Conservation (phyloP, 2,797 vertebrate genomes). For the Centropyge bicolor region DNA sequence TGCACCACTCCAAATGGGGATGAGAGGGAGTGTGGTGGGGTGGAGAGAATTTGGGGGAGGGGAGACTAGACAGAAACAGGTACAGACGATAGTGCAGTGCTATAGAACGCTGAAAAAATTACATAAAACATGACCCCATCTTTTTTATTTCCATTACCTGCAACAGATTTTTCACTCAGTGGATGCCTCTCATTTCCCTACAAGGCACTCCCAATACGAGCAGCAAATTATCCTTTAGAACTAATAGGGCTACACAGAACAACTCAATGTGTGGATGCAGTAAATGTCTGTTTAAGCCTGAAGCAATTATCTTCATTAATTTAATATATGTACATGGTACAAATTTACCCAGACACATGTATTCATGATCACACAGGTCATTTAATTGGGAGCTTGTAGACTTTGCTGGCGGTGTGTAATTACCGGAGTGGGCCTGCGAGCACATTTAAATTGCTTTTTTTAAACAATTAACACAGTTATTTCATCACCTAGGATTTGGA, state of each 20-base stretch:
- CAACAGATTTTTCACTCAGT: slow-evolving; percentile 69
- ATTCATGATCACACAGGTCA: slow-evolving; percentile 64
- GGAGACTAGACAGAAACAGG: slow-evolving; percentile 41
- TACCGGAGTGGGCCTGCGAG: slow-evolving; percentile 75
- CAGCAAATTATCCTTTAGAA: slow-evolving; percentile 58
- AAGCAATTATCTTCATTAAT: slow-evolving; percentile 77
- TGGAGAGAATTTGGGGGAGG: slow-evolving; percentile 56
- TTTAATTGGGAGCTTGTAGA: slow-evolving; percentile 63
- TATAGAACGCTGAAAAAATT: slow-evolving; percentile 55
- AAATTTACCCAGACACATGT: slow-evolving; percentile 57
- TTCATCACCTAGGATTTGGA: slow-evolving; percentile 56
- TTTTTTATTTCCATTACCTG: slow-evolving; percentile 73
- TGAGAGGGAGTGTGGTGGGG: slow-evolving; percentile 61
- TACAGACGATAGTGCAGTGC: slow-evolving; percentile 45
- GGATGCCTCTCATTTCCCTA: slow-evolving; percentile 62
- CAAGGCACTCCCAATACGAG: slow-evolving; percentile 53
- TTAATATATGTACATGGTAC: slow-evolving; percentile 64
- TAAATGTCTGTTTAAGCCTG: slow-evolving; percentile 64
- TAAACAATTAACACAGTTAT: slow-evolving; percentile 77
- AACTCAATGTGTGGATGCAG: slow-evolving; percentile 40
- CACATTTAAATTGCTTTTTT: slow-evolving; percentile 79
- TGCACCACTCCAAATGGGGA: slow-evolving; percentile 70
- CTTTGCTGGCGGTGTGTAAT: slow-evolving; percentile 74
- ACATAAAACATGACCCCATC: slow-evolving; percentile 67
- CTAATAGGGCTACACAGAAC: slow-evolving; percentile 42